phyloP scores from a whole-genome alignment of 2,113 vertebrate genomes.

The Pitta sordida region DNA sequence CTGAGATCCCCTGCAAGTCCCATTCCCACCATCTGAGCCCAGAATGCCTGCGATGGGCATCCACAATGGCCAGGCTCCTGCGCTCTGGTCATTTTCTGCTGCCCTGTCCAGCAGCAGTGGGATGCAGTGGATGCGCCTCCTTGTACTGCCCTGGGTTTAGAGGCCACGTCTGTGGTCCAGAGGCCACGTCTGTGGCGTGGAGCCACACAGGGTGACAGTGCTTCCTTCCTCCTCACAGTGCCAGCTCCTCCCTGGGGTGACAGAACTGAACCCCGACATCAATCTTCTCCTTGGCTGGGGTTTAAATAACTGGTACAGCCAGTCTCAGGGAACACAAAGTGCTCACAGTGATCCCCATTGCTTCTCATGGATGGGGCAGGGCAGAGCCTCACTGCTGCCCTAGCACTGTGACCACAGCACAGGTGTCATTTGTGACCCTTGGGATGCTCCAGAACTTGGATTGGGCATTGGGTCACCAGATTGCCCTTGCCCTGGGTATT shows the following conservation, averaged over 20 bases:
- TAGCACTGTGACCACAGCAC: accelerated
- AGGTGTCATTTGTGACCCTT: not conserved
- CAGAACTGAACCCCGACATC: not conserved
- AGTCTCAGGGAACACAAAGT: accelerated
- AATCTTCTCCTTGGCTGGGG: not conserved
- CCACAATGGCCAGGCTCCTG: not conserved
- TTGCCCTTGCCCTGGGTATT: not conserved
- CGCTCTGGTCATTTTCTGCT: accelerated
- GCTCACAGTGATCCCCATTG: not conserved
- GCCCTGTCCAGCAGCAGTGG: not conserved
- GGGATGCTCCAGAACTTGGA: not conserved
- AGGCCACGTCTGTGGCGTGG: not conserved
- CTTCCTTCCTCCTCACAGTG: constrained; percentile 1
- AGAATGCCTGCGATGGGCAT: accelerated
- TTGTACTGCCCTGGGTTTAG: not conserved
- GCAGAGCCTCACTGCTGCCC: not conserved
- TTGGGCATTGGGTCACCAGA: not conserved
- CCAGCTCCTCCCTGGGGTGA: not conserved
- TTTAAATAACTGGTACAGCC: not conserved
- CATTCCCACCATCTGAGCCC: not conserved
- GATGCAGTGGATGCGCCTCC: not conserved
- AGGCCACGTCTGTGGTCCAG: not conserved
- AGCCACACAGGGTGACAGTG: not conserved
- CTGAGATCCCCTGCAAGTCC: not conserved
- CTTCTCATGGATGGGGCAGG: not conserved